These are phyloP conservation scores for Boleophthalmus pectinirostris DNA, from an alignment of 2,113 vertebrate species.

Conservation along the genomic window DNA sequence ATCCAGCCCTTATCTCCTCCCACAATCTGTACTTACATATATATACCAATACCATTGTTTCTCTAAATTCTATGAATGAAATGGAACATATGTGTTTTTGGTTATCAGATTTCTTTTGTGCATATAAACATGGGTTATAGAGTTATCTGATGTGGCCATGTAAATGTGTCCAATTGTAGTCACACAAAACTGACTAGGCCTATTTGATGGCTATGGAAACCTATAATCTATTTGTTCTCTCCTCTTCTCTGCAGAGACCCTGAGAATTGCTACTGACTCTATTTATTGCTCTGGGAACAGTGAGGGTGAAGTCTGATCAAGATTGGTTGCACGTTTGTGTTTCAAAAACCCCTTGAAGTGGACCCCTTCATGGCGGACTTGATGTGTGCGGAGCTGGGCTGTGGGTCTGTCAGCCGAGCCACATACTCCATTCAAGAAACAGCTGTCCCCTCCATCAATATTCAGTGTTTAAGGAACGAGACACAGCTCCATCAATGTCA, in stretches of 20 bases:
- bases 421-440: not conserved
- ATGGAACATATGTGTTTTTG: too few relatives aligned
- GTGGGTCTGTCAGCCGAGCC: not conserved
- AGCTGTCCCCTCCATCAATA: not conserved
- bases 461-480: not conserved
- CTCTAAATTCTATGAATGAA: too few relatives aligned
- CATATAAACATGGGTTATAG: not conserved
- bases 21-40: too few relatives aligned
- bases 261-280: not conserved
- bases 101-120: too few relatives aligned
- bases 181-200: too few relatives aligned
- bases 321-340: not conserved
- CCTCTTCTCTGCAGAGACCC: not conserved
- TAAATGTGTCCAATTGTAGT: too few relatives aligned
- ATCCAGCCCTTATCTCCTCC: too few relatives aligned
- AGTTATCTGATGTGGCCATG: too few relatives aligned
- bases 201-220: not conserved
- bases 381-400: not conserved
- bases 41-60: too few relatives aligned
- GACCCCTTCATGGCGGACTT: not conserved
- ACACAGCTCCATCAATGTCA: not conserved
- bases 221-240: not conserved
- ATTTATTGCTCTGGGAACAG: not conserved
- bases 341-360: not conserved
- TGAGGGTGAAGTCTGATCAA: not conserved